These are phyloP conservation scores for Saccostrea cuccullata DNA, from an alignment of 1,140 invertebrate species.

Conservation along the genomic window DNA sequence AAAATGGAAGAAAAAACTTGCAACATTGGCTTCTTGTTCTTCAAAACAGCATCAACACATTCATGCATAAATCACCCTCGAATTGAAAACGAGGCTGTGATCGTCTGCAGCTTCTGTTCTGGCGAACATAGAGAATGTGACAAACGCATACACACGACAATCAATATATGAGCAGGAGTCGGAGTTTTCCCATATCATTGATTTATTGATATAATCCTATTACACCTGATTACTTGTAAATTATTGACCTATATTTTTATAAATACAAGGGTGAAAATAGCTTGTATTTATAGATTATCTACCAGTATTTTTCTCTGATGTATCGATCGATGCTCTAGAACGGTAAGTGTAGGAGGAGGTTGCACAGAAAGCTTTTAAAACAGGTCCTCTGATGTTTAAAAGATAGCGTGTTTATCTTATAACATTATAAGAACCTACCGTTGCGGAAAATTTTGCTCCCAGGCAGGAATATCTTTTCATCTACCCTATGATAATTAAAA, in stretches of 20 bases:
- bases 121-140: slow-evolving; percentile 22
- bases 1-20: slow-evolving; percentile 34
- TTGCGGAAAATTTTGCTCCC: background rate
- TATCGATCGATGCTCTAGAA: background rate
- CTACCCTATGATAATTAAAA: background rate
- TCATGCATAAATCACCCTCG: slow-evolving; percentile 34
- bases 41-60: slow-evolving; percentile 33
- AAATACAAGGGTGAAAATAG: slow-evolving; percentile 23
- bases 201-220: slow-evolving; percentile 24
- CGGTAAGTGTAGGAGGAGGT: background rate
- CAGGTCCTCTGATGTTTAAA: background rate
- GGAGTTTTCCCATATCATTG: background rate
- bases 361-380: too few relatives aligned
- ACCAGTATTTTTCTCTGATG: background rate
- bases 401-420: background rate
- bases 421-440: background rate
- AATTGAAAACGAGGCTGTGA: slow-evolving; percentile 25
- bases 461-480: background rate
- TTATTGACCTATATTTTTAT: slow-evolving; percentile 14
- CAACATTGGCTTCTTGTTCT: slow-evolving; percentile 22
- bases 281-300: slow-evolving; percentile 1
- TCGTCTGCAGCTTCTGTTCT: slow-evolving; percentile 32
- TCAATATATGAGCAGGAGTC: background rate
- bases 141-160: slow-evolving; percentile 8
- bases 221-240: slow-evolving; percentile 18